A percentile compares a stretch with the other conserved stretches of the same genome.
These are phyloP conservation scores for Gymnarchus niloticus DNA, from an alignment of 2,113 vertebrate genomes.

Conservation along the genomic window DNA sequence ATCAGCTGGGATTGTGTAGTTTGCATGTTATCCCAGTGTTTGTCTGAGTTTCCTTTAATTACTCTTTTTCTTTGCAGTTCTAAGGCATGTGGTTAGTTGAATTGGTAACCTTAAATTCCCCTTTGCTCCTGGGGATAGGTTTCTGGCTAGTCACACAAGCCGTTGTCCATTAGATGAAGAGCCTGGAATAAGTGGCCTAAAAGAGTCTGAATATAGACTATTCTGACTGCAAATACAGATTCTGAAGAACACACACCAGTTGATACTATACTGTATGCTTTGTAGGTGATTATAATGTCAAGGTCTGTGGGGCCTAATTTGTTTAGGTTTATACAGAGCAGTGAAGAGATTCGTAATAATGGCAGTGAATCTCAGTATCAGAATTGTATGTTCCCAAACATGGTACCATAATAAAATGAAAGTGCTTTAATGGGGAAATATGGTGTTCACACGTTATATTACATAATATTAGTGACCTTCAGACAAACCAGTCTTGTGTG, in stretches of 20 bases:
- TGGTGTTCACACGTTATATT: neutral
- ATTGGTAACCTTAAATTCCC: neutral
- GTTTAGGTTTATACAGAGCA: neutral
- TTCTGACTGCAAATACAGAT: neutral
- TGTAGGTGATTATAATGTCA: neutral
- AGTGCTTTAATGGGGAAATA: neutral
- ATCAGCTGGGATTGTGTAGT: no score
- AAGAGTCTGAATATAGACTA: neutral
- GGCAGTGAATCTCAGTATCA: neutral
- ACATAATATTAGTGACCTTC: neutral
- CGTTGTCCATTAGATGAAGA: neutral
- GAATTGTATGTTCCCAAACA: neutral
- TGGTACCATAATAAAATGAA: neutral
- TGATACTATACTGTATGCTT: neutral
- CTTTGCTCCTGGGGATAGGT: neutral
- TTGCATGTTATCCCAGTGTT: neutral
- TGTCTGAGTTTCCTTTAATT: neutral
- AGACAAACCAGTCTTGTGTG: neutral
- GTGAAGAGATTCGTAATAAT: neutral
- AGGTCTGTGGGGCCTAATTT: neutral
- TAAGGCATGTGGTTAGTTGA: neutral
- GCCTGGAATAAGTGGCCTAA: neutral
- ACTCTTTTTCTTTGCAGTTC: neutral
- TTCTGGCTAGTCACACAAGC: neutral
- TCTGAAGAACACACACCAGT: neutral